Evolutionary conservation across 2,888 invertebrate genomes (phyloP), one percentile per base, ranked within the genome.

Genomic region (Drosophila anomalata): DNA sequence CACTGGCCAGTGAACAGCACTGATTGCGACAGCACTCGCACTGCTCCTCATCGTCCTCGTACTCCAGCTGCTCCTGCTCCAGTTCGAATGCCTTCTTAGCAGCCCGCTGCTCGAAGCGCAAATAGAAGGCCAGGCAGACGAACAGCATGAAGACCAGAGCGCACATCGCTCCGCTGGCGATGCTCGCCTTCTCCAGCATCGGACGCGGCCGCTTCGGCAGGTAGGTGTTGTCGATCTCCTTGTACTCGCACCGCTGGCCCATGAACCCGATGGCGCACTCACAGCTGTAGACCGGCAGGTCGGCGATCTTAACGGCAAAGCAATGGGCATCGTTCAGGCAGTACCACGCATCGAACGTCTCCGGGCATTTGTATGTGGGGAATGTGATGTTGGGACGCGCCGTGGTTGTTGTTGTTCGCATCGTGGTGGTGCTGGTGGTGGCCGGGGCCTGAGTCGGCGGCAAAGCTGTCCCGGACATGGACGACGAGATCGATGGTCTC

Each of bases 211-310:
- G 94, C 80, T 90, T 90, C 68, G 92, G 92, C 93, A 97, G 94
- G 94, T 97, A 98, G 92, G 97, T 97, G 92, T 97, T 97, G 93
- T 98, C 98, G 92, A 97, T 94, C 94, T 98, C 97, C 94, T 98
- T 98, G 93, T 96, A 98, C 94, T 98, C 98, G 94, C 98, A 98
- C 91, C 98, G 95, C 92, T 96, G 97, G 79, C 98, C 98, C 94
- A 97, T 97, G 93, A 95, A 98, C 84, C 98, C 98, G 91, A 95
- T 96, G 89, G 97, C 95, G 93, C 98, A 98, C 95, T 97, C 96
- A 95, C 98, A 98, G 93, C 97, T 98, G 93, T 97, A 98, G 90
- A 98, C 95, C 80, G 97, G 95, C 91, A 96, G 95, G 92, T 97
- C 96, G 91, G 96, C 97, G 91, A 98, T 97, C 93, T 97, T 97